phyloP scores from a whole-genome alignment of 2,797 vertebrate species.

The Danio tinwini region DNA sequence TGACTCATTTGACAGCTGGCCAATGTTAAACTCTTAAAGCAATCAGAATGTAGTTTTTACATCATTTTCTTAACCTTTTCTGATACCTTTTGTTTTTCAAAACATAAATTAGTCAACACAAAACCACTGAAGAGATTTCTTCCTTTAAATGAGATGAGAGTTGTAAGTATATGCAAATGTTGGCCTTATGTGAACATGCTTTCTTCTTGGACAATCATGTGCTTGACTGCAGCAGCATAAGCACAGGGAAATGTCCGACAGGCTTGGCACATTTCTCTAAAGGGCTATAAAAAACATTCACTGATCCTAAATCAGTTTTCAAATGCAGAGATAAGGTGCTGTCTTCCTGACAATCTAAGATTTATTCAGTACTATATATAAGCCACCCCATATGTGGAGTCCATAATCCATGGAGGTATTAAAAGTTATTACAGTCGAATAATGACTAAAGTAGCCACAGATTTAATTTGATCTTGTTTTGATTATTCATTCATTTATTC shows the following conservation, averaged over 20 bases:
- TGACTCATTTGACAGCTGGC: too few relatives aligned
- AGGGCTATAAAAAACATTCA: not conserved
- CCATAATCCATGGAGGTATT: slow-evolving; percentile 1
- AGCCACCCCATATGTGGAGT: not conserved
- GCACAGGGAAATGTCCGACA: not conserved
- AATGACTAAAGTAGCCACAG: not conserved
- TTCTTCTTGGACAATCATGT: slow-evolving; percentile 2
- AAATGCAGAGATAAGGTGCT: slow-evolving; percentile 1
- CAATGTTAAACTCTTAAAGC: not conserved
- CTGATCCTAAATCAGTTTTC: not conserved
- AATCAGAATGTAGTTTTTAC: not conserved
- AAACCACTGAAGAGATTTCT: not conserved
- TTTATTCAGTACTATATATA: not conserved
- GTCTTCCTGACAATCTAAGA: slow-evolving; percentile 5
- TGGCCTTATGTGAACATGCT: not conserved
- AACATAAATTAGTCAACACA: not conserved
- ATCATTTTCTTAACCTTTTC: not conserved
- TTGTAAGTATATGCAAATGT: slow-evolving; percentile 20
- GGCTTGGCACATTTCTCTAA: not conserved
- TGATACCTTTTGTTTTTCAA: not conserved
- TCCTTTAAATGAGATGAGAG: not conserved
- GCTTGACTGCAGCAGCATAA: not conserved
- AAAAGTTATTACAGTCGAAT: not conserved
- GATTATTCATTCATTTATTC: too few relatives aligned
- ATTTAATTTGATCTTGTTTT: not conserved